phyloP scores from a whole-genome alignment of 2,113 vertebrate species.

The Lampris megalopsis region DNA sequence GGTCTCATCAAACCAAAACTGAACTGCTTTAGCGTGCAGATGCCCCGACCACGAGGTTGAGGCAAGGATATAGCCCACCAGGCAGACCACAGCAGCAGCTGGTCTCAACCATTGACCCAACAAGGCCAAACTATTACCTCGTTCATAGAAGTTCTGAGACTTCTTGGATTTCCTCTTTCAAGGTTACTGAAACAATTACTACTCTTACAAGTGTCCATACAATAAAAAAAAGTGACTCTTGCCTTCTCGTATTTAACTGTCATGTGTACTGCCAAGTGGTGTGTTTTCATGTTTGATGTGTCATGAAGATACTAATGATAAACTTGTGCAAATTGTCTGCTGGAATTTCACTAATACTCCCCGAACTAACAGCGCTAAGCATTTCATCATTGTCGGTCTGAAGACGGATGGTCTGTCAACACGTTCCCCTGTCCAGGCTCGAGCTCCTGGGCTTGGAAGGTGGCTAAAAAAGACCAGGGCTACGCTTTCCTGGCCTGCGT shows the following conservation, averaged over 20 bases:
- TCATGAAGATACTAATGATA: slow-evolving; percentile 64
- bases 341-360: slow-evolving; percentile 74
- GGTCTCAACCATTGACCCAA: slow-evolving; percentile 54
- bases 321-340: slow-evolving; percentile 76
- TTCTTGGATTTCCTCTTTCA: slow-evolving; percentile 63
- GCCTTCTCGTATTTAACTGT: slow-evolving; percentile 17
- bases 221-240: background rate
- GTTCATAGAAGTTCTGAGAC: slow-evolving; percentile 55
- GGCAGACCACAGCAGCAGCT: slow-evolving; percentile 78
- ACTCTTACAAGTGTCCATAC: slow-evolving; percentile 6
- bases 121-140: slow-evolving; percentile 54
- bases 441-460: slow-evolving; percentile 83
- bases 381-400: slow-evolving; percentile 80
- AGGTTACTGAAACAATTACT: slow-evolving; percentile 43
- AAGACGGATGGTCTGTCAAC: slow-evolving; percentile 88
- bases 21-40: slow-evolving; percentile 62
- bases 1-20: slow-evolving; percentile 64
- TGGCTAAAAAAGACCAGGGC: slow-evolving; percentile 82
- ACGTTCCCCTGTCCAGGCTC: slow-evolving; percentile 76
- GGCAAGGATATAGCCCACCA: slow-evolving; percentile 63
- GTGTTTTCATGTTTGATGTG: slow-evolving; percentile 40
- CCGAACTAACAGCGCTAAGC: slow-evolving; percentile 65
- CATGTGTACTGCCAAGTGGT: slow-evolving; percentile 26
- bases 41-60: slow-evolving; percentile 59
- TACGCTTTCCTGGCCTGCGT: slow-evolving; percentile 57